Conservation (phyloP, 2,888 invertebrate species). For the Lepidochrysops patricia region DNA sequence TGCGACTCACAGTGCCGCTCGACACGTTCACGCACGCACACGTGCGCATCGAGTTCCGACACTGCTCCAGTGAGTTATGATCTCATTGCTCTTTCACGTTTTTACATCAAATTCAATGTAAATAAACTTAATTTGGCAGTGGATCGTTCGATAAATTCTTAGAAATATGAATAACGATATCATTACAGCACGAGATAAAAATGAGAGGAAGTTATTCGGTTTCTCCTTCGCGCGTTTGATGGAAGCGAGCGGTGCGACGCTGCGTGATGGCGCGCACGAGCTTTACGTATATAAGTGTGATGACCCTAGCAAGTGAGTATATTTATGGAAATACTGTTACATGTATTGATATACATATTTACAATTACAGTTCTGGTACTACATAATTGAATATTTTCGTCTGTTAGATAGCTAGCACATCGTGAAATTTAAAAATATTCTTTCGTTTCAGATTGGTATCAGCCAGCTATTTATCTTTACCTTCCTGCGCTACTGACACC, state of each 20-base stretch:
- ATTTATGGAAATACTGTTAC: too few species aligned
- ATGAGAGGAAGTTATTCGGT: slow-evolving; percentile 92
- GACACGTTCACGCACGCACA: slow-evolving; percentile 95
- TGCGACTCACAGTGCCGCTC: slow-evolving; percentile 90
- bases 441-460: slow-evolving; percentile 51
- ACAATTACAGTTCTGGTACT: too few species aligned
- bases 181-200: slow-evolving; percentile 87
- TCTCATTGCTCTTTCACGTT: too few species aligned
- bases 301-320: slow-evolving; percentile 81
- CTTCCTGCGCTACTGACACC: slow-evolving; percentile 77
- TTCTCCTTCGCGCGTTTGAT: slow-evolving; percentile 93
- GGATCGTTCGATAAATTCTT: not conserved
- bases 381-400: too few species aligned
- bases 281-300: slow-evolving; percentile 96
- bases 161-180: slow-evolving; percentile 18
- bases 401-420: too few species aligned
- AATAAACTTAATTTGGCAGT: too few species aligned
- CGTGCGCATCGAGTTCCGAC: slow-evolving; percentile 91
- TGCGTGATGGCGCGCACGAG: slow-evolving; percentile 90
- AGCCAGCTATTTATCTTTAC: slow-evolving; percentile 77
- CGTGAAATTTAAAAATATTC: not conserved
- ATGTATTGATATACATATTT: too few species aligned
- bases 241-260: slow-evolving; percentile 92
- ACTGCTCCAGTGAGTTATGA: slow-evolving; percentile 94
- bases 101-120: too few species aligned